Conservation (phyloP, 2,113 vertebrate genomes). For the Forbesichthys agassizii region DNA sequence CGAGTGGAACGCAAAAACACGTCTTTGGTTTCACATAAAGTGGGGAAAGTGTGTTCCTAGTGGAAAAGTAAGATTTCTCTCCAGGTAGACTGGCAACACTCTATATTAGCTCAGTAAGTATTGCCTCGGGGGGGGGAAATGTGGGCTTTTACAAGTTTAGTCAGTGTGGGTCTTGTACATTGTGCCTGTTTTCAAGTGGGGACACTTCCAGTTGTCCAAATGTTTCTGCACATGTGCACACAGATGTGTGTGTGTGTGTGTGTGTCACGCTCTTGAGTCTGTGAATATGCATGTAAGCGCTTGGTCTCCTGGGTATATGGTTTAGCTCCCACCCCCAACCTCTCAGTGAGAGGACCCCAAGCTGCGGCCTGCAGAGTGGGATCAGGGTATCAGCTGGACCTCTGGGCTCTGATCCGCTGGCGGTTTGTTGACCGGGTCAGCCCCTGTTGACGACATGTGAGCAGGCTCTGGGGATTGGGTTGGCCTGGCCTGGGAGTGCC, state of each 20-base stretch:
- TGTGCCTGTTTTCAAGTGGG: not conserved
- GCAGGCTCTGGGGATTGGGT: slow-evolving; percentile 14
- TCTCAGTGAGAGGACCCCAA: slow-evolving; percentile 5
- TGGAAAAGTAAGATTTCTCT: slow-evolving; percentile 21
- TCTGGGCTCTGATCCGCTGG: slow-evolving; percentile 19
- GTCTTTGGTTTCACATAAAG: slow-evolving; percentile 34
- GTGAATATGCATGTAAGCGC: not conserved
- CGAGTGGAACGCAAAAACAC: slow-evolving; percentile 21
- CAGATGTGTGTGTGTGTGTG: not conserved
- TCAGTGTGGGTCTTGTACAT: slow-evolving; percentile 5
- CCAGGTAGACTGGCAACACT: slow-evolving; percentile 24
- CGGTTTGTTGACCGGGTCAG: slow-evolving; percentile 24
- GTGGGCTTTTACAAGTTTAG: slow-evolving; percentile 24
- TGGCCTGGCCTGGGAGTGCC: slow-evolving; percentile 12
- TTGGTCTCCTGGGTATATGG: not conserved
- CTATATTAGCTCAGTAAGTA: slow-evolving; percentile 36
- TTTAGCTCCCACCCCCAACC: slow-evolving; percentile 6
- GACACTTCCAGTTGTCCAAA: not conserved
- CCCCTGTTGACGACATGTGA: slow-evolving; percentile 57
- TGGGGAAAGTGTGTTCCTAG: slow-evolving; percentile 30
- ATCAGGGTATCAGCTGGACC: slow-evolving; percentile 50
- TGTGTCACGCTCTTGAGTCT: not conserved
- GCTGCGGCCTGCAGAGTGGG: slow-evolving; percentile 29
- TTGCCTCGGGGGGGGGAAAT: slow-evolving; percentile 16
- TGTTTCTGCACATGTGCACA: not conserved